Conservation (phyloP, 2,797 vertebrate species). For the Muscicapa striata region DNA sequence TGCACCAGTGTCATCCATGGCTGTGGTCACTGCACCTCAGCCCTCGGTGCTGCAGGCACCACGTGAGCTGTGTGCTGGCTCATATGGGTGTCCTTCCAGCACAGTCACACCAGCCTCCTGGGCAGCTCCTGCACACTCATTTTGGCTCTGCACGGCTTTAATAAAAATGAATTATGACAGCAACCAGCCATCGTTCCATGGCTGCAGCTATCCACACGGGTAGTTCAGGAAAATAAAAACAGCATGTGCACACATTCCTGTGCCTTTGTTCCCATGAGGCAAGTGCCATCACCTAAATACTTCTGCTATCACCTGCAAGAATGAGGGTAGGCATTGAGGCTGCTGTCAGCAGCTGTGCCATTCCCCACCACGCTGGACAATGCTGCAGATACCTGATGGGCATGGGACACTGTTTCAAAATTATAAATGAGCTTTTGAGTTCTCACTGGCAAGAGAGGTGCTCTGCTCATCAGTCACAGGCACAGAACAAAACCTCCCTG, state of each 20-base stretch:
- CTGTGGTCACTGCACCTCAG: neutral
- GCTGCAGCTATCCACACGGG: neutral
- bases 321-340: neutral
- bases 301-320: neutral
- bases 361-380: neutral
- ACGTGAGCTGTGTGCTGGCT: accelerated
- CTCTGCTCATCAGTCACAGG: neutral
- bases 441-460: neutral
- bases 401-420: neutral
- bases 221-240: neutral
- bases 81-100: neutral
- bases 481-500: neutral
- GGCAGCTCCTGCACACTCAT: slow-evolving; percentile 5
- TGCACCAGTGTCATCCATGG: accelerated
- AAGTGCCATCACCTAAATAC: neutral
- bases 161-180: slow-evolving; percentile 23
- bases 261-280: neutral
- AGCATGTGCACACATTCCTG: neutral
- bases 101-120: slow-evolving; percentile 13
- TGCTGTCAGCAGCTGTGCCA: neutral
- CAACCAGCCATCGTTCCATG: neutral
- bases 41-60: accelerated
- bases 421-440: neutral
- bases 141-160: neutral
- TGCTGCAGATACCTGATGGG: neutral